A percentile compares a stretch with the other conserved stretches of the same genome.
Evolutionary conservation across 2,797 vertebrate genomes (phyloP).

Genomic region (Pangasius djambal): DNA sequence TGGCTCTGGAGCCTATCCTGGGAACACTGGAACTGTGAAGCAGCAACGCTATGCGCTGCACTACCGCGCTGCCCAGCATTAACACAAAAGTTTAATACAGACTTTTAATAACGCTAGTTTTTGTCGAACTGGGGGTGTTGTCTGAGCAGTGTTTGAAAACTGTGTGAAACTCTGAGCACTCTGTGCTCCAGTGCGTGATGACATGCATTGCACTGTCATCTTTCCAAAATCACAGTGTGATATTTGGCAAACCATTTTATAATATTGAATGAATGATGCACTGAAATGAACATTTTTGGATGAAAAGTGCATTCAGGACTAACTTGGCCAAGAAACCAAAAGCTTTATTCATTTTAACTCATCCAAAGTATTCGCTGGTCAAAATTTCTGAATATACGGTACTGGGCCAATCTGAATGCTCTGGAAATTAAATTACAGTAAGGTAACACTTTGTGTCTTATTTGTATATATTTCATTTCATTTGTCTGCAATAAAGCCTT

Average conservation of each 20-base stretch:
- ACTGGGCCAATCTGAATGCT: background rate
- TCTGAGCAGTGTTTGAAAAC: background rate
- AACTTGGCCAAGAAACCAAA: background rate
- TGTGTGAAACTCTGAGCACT: background rate
- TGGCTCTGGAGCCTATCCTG: background rate
- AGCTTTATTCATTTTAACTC: background rate
- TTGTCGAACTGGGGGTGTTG: background rate
- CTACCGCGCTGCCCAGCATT: background rate
- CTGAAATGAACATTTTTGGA: background rate
- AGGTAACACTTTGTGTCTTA: background rate
- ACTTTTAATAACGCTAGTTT: background rate
- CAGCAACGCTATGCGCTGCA: too few species aligned
- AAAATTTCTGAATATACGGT: background rate
- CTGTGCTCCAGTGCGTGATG: background rate
- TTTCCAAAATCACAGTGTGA: background rate
- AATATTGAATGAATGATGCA: background rate
- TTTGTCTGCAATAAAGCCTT: conserved; percentile 22
- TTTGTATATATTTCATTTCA: background rate
- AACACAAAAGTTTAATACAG: background rate
- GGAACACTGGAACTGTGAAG: background rate
- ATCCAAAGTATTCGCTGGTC: background rate
- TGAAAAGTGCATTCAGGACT: background rate
- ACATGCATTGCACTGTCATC: background rate
- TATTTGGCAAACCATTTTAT: background rate
- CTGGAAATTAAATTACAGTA: background rate